Evolutionary conservation across 2,797 vertebrate genomes (phyloP), one percentile per base, ranked within the genome.

Genomic region (Momotus momota): DNA sequence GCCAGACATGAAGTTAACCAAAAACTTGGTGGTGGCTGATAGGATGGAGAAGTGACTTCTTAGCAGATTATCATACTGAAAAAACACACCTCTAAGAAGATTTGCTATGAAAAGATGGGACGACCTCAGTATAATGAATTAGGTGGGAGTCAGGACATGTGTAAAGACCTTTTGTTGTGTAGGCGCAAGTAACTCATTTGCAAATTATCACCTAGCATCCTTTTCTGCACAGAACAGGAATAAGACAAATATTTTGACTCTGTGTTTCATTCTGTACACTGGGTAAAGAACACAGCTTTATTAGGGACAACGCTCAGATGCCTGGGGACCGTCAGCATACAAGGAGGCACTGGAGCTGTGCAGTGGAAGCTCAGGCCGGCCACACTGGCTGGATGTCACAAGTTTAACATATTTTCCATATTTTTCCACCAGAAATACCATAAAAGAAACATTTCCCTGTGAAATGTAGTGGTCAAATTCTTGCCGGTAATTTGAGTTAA

Each of bases 251-350:
- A 55, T n/a, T 21, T 13, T 58, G 20, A 35, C 55, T 57, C 21
- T 35, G 55, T 35, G n/a, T 33, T 14, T 23, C 55, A 58, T 57
- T 57, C 55, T 33, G 55, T 20, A 57, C 19, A 33, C 55, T 8
- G 33, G n/a, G n/a, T 57, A 33, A 57, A 57, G 13, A 57, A 57
- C 21, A 22, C 55, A 58, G 55, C 23, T 58, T 58, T 58, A 22
- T 35, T 35, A 35, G 22, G n/a, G 55, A 21, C 21, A 58, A 58
- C 55, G 29, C 6, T 26, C 0, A 0, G 19, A 6, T 52, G 17
- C 23, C 14, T 2, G 0, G 33, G 19, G 19, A 51, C 22, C 2
- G 0, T 20, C 51, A 79, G 25, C 7, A 2, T 18, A 26, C 6
- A 46, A 41, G 29, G 29, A 46, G 7, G 11, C 27, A 27, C 55